These are phyloP conservation scores for Neomonachus schauinslandi DNA, from an alignment of 2,113 vertebrate genomes.

Conservation along the genomic window DNA sequence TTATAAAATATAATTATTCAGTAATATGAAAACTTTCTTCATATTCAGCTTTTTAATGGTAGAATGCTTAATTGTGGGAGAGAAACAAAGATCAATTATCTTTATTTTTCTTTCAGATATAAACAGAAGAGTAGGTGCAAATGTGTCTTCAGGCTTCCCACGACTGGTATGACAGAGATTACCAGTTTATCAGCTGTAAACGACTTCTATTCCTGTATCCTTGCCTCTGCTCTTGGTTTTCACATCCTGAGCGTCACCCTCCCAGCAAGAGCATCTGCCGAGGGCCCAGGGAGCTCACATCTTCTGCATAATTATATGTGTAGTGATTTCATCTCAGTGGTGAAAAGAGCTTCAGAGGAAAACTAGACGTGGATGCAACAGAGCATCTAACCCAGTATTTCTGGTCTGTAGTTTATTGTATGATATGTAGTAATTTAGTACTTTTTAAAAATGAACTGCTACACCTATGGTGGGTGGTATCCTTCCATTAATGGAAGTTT, in stretches of 20 bases:
- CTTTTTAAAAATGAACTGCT: no score
- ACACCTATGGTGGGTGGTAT: rapidly evolving
- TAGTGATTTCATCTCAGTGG: background rate
- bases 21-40: background rate
- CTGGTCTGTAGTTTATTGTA: no score
- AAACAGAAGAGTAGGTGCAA: slow-evolving; percentile 86
- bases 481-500: rapidly evolving
- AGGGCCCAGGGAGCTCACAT: rapidly evolving
- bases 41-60: background rate
- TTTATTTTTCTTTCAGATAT: slow-evolving; percentile 85
- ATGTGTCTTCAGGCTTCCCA: slow-evolving; percentile 81
- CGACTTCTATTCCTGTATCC: slow-evolving; percentile 95
- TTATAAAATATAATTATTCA: background rate
- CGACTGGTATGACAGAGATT: slow-evolving; percentile 84
- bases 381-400: rapidly evolving
- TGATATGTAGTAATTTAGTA: rapidly evolving
- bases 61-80: background rate
- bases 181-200: slow-evolving; percentile 91
- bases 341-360: rapidly evolving
- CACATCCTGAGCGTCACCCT: rapidly evolving
- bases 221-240: slow-evolving; percentile 41
- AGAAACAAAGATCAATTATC: rapidly evolving
- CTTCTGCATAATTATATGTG: rapidly evolving
- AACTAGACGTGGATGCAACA: rapidly evolving
- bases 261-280: rapidly evolving